A percentile compares a stretch with the other conserved stretches of the same genome.
These are phyloP conservation scores for Drosophila guanche DNA, from an alignment of 1,140 invertebrate genomes.

Conservation along the genomic window DNA sequence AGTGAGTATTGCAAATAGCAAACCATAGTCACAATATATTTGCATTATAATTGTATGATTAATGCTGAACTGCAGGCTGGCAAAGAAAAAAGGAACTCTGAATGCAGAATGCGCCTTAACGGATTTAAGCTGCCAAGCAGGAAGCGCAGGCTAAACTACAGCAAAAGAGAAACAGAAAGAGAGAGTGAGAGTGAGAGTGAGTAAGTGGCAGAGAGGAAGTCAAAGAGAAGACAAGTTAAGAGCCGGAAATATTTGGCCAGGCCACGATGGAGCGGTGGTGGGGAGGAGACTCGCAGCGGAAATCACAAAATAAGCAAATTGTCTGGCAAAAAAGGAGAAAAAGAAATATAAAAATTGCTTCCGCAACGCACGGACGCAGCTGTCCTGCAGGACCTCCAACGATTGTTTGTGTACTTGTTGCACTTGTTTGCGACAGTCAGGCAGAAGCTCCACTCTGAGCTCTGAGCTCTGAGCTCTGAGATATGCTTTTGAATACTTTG, in stretches of 20 bases:
- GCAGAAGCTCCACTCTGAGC: background rate
- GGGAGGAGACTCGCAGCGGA: slow-evolving; percentile 52
- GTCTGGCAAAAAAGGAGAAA: slow-evolving; percentile 82
- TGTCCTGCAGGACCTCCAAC: slow-evolving; percentile 28
- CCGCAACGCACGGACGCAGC: slow-evolving; percentile 64
- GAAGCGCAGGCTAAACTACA: too few relatives aligned
- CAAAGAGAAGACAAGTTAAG: slow-evolving; percentile 42
- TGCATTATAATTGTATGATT: slow-evolving; percentile 16
- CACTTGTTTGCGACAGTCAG: slow-evolving; percentile 1
- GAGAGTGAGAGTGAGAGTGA: background rate
- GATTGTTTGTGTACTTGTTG: slow-evolving; percentile 53
- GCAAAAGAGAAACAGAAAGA: background rate
- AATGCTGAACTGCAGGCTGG: background rate
- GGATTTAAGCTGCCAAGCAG: slow-evolving; percentile 24
- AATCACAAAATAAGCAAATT: slow-evolving; percentile 84
- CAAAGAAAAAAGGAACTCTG: background rate
- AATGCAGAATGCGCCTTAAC: slow-evolving; percentile 17
- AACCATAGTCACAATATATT: background rate
- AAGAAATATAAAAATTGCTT: slow-evolving; percentile 83
- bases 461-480: background rate
- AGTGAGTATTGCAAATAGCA: too few relatives aligned
- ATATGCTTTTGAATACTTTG: background rate
- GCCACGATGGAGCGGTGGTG: background rate
- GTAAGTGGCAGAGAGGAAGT: slow-evolving; percentile 5
- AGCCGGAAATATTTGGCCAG: slow-evolving; percentile 73